Conservation (phyloP, 2,888 invertebrate genomes). For the Eledone cirrhosa region DNA sequence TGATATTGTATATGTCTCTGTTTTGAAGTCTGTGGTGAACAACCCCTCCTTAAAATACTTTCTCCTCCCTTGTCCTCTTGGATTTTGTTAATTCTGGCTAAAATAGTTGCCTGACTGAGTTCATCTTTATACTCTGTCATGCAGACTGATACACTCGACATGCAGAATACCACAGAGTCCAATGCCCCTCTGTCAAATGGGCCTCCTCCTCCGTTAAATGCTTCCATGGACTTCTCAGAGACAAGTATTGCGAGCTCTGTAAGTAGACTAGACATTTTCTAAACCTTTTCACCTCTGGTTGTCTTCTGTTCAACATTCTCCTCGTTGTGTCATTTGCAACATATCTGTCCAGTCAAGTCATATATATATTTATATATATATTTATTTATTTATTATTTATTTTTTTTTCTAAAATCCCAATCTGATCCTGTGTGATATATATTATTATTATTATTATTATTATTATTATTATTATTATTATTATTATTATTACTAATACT, state of each 20-base stretch:
- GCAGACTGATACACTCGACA: conserved; percentile 28
- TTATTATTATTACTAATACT: too few relatives aligned
- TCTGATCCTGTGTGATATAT: too few relatives aligned
- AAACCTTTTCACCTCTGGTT: conserved; percentile 20
- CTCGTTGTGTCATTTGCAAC: conserved; percentile 18
- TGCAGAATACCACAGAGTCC: conserved; percentile 20
- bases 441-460: too few relatives aligned
- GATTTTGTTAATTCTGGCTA: conserved; percentile 1
- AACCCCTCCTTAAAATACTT: conserved; percentile 7
- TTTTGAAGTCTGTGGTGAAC: conserved; percentile 26
- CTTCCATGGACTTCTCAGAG: conserved; percentile 25
- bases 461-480: too few relatives aligned
- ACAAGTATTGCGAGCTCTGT: conserved; percentile 27
- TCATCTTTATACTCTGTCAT: conserved; percentile 26
- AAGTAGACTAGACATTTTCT: conserved; percentile 25
- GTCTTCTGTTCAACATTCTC: conserved; percentile 4
- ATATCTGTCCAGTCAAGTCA: too few relatives aligned
- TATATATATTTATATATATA: too few relatives aligned
- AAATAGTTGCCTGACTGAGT: conserved; percentile 24
- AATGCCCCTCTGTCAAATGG: conserved; percentile 22
- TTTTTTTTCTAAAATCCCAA: too few relatives aligned
- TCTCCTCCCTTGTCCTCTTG: conserved; percentile 1
- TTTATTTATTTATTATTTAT: too few relatives aligned
- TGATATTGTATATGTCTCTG: conserved; percentile 24
- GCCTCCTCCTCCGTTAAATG: conserved; percentile 25